Evolutionary conservation across 2,888 invertebrate species (phyloP).

Genomic region (Adelognathus sp.): DNA sequence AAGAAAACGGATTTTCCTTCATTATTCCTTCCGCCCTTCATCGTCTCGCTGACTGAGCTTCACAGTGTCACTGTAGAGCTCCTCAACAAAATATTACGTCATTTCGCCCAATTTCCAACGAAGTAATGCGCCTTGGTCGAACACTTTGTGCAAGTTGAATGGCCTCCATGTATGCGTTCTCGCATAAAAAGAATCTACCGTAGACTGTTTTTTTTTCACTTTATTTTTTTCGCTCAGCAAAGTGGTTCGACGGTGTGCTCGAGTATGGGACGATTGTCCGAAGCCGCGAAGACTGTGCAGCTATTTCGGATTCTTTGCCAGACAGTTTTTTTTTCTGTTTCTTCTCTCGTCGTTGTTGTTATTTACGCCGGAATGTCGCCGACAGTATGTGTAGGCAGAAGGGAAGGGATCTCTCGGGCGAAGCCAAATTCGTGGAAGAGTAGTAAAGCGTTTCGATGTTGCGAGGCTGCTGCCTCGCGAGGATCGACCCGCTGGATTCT

Average conservation of each 20-base stretch:
- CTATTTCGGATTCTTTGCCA: not conserved
- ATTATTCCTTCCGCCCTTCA: no score
- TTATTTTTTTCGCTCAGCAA: no score
- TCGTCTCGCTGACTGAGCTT: no score
- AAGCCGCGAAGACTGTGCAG: not conserved
- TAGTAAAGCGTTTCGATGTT: not conserved
- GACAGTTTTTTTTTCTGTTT: not conserved
- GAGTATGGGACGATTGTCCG: not conserved
- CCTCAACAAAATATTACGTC: no score
- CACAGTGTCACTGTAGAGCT: no score
- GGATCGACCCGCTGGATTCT: constrained; percentile 22
- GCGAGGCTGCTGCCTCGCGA: not conserved
- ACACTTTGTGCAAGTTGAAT: no score
- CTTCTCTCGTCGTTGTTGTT: not conserved
- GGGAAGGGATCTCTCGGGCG: constrained; percentile 5
- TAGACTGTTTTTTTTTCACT: no score
- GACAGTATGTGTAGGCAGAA: not conserved
- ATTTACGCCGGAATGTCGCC: not conserved
- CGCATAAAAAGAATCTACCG: no score
- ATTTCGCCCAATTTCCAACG: no score
- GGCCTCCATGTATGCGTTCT: no score
- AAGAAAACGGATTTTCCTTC: no score
- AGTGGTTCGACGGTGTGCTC: not conserved
- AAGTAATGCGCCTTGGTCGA: no score
- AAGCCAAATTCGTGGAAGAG: constrained; percentile 3